phyloP scores from a whole-genome alignment of 2,888 invertebrate species.

The Panzeria rudis region DNA sequence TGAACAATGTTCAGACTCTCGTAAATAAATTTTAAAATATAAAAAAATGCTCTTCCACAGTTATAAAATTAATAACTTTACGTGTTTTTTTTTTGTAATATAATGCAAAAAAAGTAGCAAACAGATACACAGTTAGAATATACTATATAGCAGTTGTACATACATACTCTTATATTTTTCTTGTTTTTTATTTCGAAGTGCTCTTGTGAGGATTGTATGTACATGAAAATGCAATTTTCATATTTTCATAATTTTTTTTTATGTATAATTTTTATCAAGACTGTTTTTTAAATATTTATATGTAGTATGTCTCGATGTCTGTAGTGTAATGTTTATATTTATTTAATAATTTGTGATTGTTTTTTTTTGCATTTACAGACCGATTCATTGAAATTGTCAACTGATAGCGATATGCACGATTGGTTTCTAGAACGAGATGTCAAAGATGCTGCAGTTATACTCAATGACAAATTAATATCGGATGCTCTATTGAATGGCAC shows the following conservation, averaged over 20 bases:
- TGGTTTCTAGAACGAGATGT: conserved; percentile 89
- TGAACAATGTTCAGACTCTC: background rate
- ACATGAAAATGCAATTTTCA: conserved; percentile 64
- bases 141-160: background rate
- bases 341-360: conserved; percentile 43
- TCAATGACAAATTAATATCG: conserved; percentile 91
- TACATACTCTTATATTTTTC: conserved; percentile 11
- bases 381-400: conserved; percentile 86
- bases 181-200: background rate
- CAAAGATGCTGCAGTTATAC: conserved; percentile 87
- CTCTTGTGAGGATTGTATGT: conserved; percentile 23
- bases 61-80: conserved; percentile 47
- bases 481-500: conserved; percentile 90
- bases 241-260: conserved; percentile 41
- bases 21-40: conserved; percentile 4
- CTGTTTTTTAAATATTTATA: background rate
- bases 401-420: conserved; percentile 88
- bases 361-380: conserved; percentile 84
- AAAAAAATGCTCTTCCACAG: conserved; percentile 13
- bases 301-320: background rate
- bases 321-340: conserved; percentile 19
- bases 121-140: conserved; percentile 24
- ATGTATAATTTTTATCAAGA: background rate
- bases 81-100: conserved; percentile 23
- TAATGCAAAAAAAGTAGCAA: conserved; percentile 13